phyloP scores from a whole-genome alignment of 2,888 invertebrate species.

The Phortica okadai region DNA sequence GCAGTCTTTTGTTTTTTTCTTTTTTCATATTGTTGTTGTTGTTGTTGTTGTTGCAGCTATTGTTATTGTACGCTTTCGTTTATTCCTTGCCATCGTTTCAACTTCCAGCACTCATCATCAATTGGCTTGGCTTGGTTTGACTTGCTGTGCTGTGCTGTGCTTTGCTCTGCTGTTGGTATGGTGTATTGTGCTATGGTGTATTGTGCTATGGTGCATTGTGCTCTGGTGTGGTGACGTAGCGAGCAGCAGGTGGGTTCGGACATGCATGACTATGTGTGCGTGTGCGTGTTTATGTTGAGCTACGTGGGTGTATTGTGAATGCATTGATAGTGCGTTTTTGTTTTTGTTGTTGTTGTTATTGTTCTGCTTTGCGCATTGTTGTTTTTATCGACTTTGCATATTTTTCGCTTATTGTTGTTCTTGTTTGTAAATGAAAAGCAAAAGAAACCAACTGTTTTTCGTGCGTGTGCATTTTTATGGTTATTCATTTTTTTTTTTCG shows the following conservation, averaged over 20 bases:
- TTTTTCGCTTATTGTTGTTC: constrained; percentile 35
- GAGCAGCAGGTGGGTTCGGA: not conserved
- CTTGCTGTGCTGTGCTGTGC: too few relatives aligned
- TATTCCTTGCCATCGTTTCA: not conserved
- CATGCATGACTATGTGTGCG: not conserved
- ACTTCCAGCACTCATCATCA: not conserved
- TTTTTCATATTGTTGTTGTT: not conserved
- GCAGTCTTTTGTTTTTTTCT: not conserved
- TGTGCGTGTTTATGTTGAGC: not conserved
- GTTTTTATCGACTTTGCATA: not conserved
- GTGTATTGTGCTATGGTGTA: too few relatives aligned
- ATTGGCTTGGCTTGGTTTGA: too few relatives aligned
- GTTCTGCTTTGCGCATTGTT: constrained; percentile 24
- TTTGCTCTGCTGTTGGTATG: too few relatives aligned
- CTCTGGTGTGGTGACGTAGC: too few relatives aligned
- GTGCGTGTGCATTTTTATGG: constrained; percentile 22
- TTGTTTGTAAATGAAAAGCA: constrained; percentile 40
- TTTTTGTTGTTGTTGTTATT: constrained; percentile 32
- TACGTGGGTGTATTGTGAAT: not conserved
- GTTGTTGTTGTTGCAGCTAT: not conserved
- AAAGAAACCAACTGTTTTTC: not conserved
- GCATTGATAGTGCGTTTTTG: not conserved
- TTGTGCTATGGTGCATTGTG: too few relatives aligned
- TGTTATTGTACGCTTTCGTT: not conserved
- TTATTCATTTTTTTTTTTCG: constrained; percentile 28